Percentiles rank a stretch among this genome's conserved stretches.
phyloP scores from a whole-genome alignment of 2,113 vertebrate genomes.

The Hippopotamus amphibius region DNA sequence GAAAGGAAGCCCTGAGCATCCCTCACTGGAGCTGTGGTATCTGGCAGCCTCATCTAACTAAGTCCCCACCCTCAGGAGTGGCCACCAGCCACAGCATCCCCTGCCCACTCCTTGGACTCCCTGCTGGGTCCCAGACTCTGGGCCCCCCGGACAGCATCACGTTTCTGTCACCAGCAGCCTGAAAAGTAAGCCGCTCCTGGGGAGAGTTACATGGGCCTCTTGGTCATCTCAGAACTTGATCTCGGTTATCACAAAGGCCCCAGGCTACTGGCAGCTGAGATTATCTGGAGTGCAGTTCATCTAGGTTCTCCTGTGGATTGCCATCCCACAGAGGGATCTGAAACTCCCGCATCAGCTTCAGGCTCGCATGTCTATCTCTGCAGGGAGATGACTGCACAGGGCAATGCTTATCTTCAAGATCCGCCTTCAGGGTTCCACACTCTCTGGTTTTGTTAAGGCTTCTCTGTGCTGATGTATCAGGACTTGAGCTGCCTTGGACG shows the following conservation, averaged over 20 bases:
- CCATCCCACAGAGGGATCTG: not conserved
- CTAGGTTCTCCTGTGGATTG: constrained; percentile 4
- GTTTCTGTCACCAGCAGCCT: constrained; percentile 53
- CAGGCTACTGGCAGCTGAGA: constrained; percentile 58
- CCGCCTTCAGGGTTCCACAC: not conserved
- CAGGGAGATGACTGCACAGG: not conserved
- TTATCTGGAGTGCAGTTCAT: constrained; percentile 27
- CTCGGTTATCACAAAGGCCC: constrained; percentile 39
- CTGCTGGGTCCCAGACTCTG: not conserved
- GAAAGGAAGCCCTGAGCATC: not conserved
- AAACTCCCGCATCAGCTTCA: not conserved
- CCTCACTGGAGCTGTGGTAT: rapidly evolving
- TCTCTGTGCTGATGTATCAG: not conserved
- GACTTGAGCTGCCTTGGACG: not conserved
- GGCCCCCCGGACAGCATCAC: not conserved
- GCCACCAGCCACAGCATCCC: not conserved
- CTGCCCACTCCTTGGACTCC: not conserved
- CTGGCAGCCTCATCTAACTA: not conserved
- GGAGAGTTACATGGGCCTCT: not conserved
- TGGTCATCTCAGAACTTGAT: constrained; percentile 64
- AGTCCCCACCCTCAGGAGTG: rapidly evolving
- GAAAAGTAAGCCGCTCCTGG: constrained; percentile 59
- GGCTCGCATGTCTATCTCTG: not conserved
- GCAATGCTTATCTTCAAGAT: constrained; percentile 45
- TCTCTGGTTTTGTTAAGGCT: constrained; percentile 35